Evolutionary conservation across 2,888 invertebrate genomes (phyloP).

Genomic region (Dicyrtomina minuta): DNA sequence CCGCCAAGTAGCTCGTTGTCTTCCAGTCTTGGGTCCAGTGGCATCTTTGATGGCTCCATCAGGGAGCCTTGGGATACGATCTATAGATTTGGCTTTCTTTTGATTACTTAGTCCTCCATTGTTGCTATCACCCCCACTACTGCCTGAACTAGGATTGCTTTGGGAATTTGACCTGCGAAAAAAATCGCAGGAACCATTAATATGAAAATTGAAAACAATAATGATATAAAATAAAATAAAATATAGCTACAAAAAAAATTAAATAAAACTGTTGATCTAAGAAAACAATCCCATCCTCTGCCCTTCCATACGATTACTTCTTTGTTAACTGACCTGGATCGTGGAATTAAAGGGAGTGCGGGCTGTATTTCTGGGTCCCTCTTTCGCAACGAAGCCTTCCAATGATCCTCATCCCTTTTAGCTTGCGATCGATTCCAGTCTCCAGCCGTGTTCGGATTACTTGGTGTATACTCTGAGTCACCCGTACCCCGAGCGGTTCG

Average conservation of each 20-base stretch:
- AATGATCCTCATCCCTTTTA: conserved; percentile 57
- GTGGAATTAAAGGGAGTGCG: conserved; percentile 64
- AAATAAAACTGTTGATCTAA: neutral
- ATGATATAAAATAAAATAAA: neutral
- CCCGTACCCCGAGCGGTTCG: conserved; percentile 24
- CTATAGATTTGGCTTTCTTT: conserved; percentile 49
- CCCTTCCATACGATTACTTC: neutral
- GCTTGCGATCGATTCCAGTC: conserved; percentile 40
- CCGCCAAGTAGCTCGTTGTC: conserved; percentile 47
- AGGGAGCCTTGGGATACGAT: conserved; percentile 49
- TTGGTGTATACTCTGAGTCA: conserved; percentile 37
- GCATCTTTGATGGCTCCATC: conserved; percentile 33
- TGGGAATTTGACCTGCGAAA: conserved; percentile 51
- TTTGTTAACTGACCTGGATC: conserved; percentile 48
- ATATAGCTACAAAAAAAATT: neutral
- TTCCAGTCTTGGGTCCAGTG: conserved; percentile 33
- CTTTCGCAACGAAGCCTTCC: conserved; percentile 69
- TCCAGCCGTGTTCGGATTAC: conserved; percentile 43
- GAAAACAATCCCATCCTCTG: neutral
- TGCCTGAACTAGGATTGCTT: conserved; percentile 50
- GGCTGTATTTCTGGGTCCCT: conserved; percentile 68
- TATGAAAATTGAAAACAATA: neutral
- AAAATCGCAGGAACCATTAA: too few relatives aligned
- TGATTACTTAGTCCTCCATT: conserved; percentile 31
- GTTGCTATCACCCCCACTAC: conserved; percentile 29